phyloP scores from a whole-genome alignment of 2,797 vertebrate genomes.

The Schizothorax lantsangensis region DNA sequence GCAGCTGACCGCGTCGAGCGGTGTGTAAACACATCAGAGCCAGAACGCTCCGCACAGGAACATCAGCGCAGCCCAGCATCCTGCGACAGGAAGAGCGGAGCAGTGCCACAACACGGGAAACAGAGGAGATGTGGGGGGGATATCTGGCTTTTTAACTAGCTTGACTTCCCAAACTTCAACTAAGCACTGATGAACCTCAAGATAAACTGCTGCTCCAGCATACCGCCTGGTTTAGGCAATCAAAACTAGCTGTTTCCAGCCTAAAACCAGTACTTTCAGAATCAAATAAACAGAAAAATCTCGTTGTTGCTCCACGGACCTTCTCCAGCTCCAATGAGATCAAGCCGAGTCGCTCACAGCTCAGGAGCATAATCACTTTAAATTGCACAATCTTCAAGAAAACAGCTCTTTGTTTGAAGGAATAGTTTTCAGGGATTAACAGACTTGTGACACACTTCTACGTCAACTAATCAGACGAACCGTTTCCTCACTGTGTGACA shows the following conservation, averaged over 20 bases:
- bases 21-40: conserved; percentile 72
- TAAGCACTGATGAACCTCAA: not conserved
- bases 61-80: conserved; percentile 71
- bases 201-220: no score
- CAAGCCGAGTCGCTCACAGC: not conserved
- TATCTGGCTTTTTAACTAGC: not conserved
- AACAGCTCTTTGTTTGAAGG: conserved; percentile 6
- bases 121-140: not conserved
- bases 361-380: not conserved
- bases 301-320: not conserved
- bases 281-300: not conserved
- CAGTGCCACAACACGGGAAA: conserved; percentile 18
- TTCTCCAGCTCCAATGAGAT: not conserved
- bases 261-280: not conserved
- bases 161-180: not conserved
- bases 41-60: conserved; percentile 68
- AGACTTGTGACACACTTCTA: conserved; percentile 18
- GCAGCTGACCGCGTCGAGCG: conserved; percentile 75
- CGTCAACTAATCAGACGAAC: not conserved
- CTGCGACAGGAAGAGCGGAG: conserved; percentile 78
- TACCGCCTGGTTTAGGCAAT: not conserved
- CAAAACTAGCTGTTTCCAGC: not conserved
- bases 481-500: not conserved
- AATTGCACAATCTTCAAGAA: not conserved
- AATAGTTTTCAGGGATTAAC: not conserved